Evolutionary conservation across 2,113 vertebrate species (phyloP).

Genomic region (Atrichornis clamosus): DNA sequence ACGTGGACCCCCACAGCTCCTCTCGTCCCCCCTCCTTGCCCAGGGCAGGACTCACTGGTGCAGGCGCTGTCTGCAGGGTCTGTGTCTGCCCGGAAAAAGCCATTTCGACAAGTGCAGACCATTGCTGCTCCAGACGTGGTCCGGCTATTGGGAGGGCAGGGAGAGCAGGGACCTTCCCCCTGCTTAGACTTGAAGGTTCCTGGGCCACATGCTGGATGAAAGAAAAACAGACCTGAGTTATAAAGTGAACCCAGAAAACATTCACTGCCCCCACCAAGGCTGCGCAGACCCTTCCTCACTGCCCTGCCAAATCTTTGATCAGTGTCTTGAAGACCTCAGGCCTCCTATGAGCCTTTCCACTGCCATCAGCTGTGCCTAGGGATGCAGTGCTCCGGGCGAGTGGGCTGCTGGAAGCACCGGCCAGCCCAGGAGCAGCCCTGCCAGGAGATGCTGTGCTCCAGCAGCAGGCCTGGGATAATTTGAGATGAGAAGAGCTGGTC

Average conservation of each 20-base stretch:
- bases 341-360: background rate
- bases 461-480: accelerated
- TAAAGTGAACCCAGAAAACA: background rate
- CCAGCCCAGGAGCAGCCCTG: background rate
- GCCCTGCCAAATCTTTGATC: background rate
- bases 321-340: background rate
- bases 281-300: background rate
- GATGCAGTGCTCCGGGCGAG: background rate
- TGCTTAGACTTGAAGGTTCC: slow-evolving; percentile 95
- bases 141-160: slow-evolving; percentile 90
- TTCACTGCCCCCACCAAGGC: background rate
- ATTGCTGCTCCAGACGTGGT: slow-evolving; percentile 84
- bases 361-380: accelerated
- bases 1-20: accelerated
- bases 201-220: slow-evolving; percentile 81
- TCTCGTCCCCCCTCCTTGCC: background rate
- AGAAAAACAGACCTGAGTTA: background rate
- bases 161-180: slow-evolving; percentile 85
- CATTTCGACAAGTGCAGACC: slow-evolving; percentile 85
- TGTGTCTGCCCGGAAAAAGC: slow-evolving; percentile 89
- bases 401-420: background rate
- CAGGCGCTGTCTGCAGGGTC: slow-evolving; percentile 88
- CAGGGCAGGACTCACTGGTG: slow-evolving; percentile 83
- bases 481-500: background rate
- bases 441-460: background rate